Base-by-base conservation (phyloP, 2,888 invertebrate species). In the Hyppa rectilinea region DNA sequence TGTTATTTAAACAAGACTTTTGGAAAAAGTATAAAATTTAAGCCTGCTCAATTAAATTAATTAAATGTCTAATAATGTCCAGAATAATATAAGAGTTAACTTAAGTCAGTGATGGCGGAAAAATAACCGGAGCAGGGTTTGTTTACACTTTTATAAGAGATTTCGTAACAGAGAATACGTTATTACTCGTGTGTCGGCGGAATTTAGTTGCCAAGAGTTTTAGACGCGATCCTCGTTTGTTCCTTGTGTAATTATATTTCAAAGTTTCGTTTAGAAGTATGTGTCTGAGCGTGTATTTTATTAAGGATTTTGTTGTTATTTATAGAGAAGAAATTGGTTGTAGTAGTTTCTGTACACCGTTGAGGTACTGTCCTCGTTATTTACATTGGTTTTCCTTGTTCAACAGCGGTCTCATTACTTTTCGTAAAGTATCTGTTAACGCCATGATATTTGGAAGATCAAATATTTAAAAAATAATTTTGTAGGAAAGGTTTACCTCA, bases 161-260 rank as follows among this genome's bases (percentile, higher is more conserved):
- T 43, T 43, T 17, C 17, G 0, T 5, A 17, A 43, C 1, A 43
- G 14, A 43, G 14, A 29, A n/a, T 59, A 85, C 73, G 82, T 82
- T 87, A 86, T 88, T 89, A 89, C n/a, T n/a, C n/a, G n/a, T n/a
- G n/a, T 89, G 86, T 85, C 84, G 85, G 74, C 38, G 85, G 84
- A 87, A 88, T 90, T 88, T 83, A 64, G 53, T 38, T 64, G 40
- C 38, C 34, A 20, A 14, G 62, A 47, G 65, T 50, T 55, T 81
- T 77, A 77, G 69, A 73, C 34, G 43, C 36, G 64, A 55, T 70
- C 52, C 53, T 69, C 60, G 49, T 50, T 65, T 45, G 63, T 67
- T 61, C 47, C 55, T 66, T 49, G 70, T 69, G 70, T 76, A 75
- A 82, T 78, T 78, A 70, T 67, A 59, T 72, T 77, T 81, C 40